Percentiles rank a stretch among this genome's conserved stretches.
Conservation (phyloP, 2,888 invertebrate genomes). For the Mesorhabditis belari region DNA sequence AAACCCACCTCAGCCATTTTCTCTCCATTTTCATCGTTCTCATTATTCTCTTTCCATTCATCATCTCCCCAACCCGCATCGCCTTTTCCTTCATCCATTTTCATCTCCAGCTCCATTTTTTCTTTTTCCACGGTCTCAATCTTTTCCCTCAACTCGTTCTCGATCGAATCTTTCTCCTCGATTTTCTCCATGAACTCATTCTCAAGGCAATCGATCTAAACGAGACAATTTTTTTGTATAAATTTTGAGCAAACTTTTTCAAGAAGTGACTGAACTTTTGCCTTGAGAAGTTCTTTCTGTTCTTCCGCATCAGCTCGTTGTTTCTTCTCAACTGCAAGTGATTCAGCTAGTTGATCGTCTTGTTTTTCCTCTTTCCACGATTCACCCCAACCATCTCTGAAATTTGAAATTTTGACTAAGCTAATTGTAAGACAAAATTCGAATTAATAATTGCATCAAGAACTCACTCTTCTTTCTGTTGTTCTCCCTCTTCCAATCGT, state of each 20-base stretch:
- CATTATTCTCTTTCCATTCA: slow-evolving; percentile 1
- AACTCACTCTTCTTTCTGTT: not conserved
- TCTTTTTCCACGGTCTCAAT: not conserved
- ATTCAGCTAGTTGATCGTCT: not conserved
- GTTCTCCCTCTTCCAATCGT: not conserved
- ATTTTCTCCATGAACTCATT: slow-evolving; percentile 1
- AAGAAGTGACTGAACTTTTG: slow-evolving; percentile 2
- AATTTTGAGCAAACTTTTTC: not conserved
- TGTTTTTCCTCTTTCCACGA: not conserved
- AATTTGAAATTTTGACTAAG: not conserved
- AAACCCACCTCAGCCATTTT: no score
- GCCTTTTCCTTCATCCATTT: not conserved
- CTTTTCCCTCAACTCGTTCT: not conserved
- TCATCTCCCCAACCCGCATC: slow-evolving; percentile 5
- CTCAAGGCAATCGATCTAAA: not conserved
- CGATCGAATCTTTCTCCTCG: not conserved
- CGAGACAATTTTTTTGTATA: not conserved
- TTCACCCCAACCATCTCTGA: not conserved
- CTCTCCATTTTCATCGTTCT: no score
- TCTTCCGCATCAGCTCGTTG: not conserved
- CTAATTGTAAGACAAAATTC: not conserved
- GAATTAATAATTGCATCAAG: not conserved
- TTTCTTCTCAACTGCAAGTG: no score
- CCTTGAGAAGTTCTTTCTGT: not conserved
- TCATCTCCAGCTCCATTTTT: not conserved